phyloP scores from a whole-genome alignment of 2,113 vertebrate genomes.

The Eleginops maclovinus region DNA sequence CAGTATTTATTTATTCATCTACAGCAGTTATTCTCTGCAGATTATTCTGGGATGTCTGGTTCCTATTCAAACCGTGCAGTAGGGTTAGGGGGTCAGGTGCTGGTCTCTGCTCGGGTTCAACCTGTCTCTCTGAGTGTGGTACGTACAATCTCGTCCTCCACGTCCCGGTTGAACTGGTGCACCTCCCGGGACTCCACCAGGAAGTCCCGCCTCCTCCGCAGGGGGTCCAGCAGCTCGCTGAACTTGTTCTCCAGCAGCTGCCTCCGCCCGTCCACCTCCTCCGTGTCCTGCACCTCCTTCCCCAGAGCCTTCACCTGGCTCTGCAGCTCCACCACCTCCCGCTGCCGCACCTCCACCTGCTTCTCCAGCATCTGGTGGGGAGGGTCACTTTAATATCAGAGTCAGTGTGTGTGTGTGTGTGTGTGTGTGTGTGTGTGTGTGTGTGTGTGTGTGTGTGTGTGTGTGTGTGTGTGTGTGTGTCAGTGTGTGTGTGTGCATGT shows the following conservation, averaged over 20 bases:
- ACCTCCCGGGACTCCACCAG: conserved; percentile 94
- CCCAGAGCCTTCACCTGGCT: conserved; percentile 92
- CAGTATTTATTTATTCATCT: too few relatives aligned
- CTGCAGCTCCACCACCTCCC: conserved; percentile 95
- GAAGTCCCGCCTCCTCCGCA: conserved; percentile 88
- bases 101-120: too few relatives aligned
- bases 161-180: conserved; percentile 96
- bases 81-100: too few relatives aligned
- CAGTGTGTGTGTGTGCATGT: too few relatives aligned
- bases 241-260: conserved; percentile 92
- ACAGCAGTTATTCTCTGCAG: too few relatives aligned
- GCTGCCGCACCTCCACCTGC: conserved; percentile 97
- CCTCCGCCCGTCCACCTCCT: conserved; percentile 93
- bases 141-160: conserved; percentile 96
- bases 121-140: neutral
- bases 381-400: neutral
- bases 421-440: too few relatives aligned
- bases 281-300: conserved; percentile 92
- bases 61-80: too few relatives aligned
- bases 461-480: too few relatives aligned
- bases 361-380: conserved; percentile 93
- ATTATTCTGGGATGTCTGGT: too few relatives aligned
- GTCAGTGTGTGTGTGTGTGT: too few relatives aligned
- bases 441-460: too few relatives aligned
- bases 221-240: conserved; percentile 90